These are phyloP conservation scores for Agraylea sexmaculata DNA, from an alignment of 1,140 invertebrate species.

Conservation along the genomic window DNA sequence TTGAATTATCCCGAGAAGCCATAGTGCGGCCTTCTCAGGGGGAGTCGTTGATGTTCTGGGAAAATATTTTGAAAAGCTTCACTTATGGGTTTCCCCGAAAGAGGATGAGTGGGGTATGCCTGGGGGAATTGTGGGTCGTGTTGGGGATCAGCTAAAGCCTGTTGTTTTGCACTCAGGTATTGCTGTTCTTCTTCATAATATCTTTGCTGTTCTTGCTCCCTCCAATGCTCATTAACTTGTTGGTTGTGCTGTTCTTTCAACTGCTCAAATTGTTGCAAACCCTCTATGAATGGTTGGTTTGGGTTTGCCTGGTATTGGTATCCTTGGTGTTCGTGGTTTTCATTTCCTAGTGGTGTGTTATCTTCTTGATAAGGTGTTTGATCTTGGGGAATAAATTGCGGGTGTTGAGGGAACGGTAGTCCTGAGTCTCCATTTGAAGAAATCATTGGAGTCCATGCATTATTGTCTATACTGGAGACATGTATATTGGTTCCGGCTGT, in stretches of 20 bases:
- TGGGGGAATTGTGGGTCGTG: slow-evolving; percentile 27
- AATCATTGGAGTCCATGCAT: slow-evolving; percentile 19
- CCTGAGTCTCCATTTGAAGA: slow-evolving; percentile 5
- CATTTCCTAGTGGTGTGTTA: slow-evolving; percentile 6
- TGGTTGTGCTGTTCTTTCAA: slow-evolving; percentile 32
- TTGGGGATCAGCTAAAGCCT: slow-evolving; percentile 11
- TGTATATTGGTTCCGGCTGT: too few species aligned
- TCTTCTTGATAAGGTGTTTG: slow-evolving; percentile 10
- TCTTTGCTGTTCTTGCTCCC: slow-evolving; percentile 5
- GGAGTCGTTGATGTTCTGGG: slow-evolving; percentile 16
- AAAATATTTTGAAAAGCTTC: slow-evolving; percentile 31
- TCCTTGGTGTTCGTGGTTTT: slow-evolving; percentile 14
- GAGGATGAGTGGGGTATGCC: slow-evolving; percentile 17
- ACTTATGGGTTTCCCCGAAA: slow-evolving; percentile 14
- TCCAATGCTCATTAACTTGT: slow-evolving; percentile 11
- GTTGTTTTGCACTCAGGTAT: slow-evolving; percentile 8
- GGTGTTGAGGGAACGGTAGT: background rate
- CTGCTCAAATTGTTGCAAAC: slow-evolving; percentile 31
- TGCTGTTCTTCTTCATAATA: slow-evolving; percentile 6
- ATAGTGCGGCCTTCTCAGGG: background rate
- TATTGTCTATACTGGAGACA: too few species aligned
- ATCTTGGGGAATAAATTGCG: background rate
- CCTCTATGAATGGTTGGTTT: slow-evolving; percentile 17
- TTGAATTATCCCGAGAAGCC: slow-evolving; percentile 7
- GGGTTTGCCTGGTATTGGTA: slow-evolving; percentile 17